Evolutionary conservation across 2,113 vertebrate genomes (phyloP), one percentile per base, ranked within the genome.

Genomic region (Prietella phreatophila): DNA sequence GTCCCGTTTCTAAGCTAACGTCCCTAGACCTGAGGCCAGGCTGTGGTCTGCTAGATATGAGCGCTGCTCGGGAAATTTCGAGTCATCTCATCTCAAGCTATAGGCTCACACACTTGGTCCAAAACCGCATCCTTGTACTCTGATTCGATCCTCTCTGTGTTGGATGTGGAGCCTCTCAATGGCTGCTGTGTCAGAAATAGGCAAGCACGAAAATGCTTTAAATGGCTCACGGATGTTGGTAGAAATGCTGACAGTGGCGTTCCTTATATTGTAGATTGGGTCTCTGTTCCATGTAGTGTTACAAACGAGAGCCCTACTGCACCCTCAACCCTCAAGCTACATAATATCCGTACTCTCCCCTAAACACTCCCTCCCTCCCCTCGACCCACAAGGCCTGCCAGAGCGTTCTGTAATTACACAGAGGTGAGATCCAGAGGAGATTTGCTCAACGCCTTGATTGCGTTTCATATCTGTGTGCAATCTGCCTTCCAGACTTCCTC

Each of bases 391-490:
- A 88, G 90, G 90, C 88, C 91, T 81, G 89, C 92, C 63, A 85
- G 89, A 85, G 93, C 88, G 89, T 89, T 92, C 92, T 93, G 94
- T 96, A 96, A 96, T 96, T 95, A 96, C 94, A 95, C 93, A 92
- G 92, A 95, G 94, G 95, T 95, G 93, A 93, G 86, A 94, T 94
- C 94, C 93, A 93, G 91, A 93, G 92, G 94, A 94, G 94, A 93
- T 92, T 73, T 91, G 91, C 93, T 91, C 88, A 89, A 91, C 91
- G 92, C 92, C 82, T 88, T 95, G 94, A 96, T 96, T 95, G 94
- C 94, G 95, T 95, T 95, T 94, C 92, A 92, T 95, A 78, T 69
- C 85, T 63, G 17, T 17, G 50, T 85, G 56, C 36, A 22, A 58
- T 84, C 69, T 87, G 88, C 79, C 58, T 61, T 47, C 60, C 85